These are phyloP conservation scores for Sebastes dallii DNA, from an alignment of 2,797 vertebrate species.

Conservation along the genomic window DNA sequence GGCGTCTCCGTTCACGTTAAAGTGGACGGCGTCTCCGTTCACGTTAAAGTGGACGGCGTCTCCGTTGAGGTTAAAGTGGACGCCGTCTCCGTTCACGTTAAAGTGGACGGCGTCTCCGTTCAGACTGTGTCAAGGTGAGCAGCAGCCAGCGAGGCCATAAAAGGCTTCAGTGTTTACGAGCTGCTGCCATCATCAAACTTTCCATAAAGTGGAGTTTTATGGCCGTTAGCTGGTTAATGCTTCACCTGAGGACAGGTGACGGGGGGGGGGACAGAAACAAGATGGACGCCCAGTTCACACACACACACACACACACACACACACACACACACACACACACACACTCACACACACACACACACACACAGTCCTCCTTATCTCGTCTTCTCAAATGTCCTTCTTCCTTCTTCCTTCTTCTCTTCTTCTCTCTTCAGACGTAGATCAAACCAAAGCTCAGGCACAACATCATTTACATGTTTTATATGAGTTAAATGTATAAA, in stretches of 20 bases:
- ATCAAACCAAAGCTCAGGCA: no score
- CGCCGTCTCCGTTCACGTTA: no score
- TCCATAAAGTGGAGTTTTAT: slow-evolving; percentile 73
- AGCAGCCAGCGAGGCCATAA: slow-evolving; percentile 43
- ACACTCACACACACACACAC: not conserved
- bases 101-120: no score
- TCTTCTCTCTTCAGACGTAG: no score
- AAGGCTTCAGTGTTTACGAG: slow-evolving; percentile 52
- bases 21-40: no score
- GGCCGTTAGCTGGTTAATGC: slow-evolving; percentile 61
- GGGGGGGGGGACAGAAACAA: slow-evolving; percentile 46
- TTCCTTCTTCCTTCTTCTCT: not conserved
- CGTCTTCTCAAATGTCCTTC: not conserved
- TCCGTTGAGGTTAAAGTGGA: no score
- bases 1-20: no score
- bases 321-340: not conserved
- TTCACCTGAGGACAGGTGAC: slow-evolving; percentile 70
- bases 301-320: no score
- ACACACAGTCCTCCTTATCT: not conserved
- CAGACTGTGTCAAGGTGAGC: slow-evolving; percentile 61
- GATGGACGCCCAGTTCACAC: slow-evolving; percentile 25
- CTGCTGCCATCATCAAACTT: slow-evolving; percentile 63
- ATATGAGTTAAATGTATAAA: no score
- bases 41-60: no score
- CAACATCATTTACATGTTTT: no score